phyloP scores from a whole-genome alignment of 1,140 invertebrate genomes.

The Lethrus apterus region DNA sequence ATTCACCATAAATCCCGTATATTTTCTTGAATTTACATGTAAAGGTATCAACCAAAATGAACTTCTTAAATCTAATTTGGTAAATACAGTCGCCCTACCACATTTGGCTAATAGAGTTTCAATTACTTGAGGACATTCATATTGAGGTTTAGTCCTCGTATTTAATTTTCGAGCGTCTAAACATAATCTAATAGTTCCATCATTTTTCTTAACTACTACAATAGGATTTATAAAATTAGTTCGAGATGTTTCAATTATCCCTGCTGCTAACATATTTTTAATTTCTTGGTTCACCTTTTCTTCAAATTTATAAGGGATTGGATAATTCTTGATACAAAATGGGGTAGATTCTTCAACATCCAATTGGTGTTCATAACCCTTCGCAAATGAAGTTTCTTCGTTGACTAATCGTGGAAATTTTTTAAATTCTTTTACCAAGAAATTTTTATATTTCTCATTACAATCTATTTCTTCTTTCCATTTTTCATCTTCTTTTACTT shows the following conservation, averaged over 20 bases:
- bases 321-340: constrained; percentile 2
- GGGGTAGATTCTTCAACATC: background rate
- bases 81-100: background rate
- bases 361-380: background rate
- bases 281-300: constrained; percentile 2
- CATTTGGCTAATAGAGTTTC: constrained; percentile 3
- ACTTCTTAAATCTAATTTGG: background rate
- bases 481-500: too few relatives aligned
- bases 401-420: background rate
- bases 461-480: too few relatives aligned
- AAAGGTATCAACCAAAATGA: constrained; percentile 6
- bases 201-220: constrained; percentile 1
- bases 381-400: background rate
- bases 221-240: constrained; percentile 2
- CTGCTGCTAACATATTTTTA: background rate
- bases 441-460: background rate
- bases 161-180: constrained; percentile 8
- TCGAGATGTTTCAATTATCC: constrained; percentile 7
- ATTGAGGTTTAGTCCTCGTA: background rate
- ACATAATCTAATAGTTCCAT: background rate
- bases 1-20: constrained; percentile 3
- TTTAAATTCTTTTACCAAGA: background rate
- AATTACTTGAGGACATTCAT: constrained; percentile 1
- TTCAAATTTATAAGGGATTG: background rate
- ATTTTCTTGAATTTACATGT: background rate